Conservation (phyloP, 2,888 invertebrate species). For the Stenodera caucasica region DNA sequence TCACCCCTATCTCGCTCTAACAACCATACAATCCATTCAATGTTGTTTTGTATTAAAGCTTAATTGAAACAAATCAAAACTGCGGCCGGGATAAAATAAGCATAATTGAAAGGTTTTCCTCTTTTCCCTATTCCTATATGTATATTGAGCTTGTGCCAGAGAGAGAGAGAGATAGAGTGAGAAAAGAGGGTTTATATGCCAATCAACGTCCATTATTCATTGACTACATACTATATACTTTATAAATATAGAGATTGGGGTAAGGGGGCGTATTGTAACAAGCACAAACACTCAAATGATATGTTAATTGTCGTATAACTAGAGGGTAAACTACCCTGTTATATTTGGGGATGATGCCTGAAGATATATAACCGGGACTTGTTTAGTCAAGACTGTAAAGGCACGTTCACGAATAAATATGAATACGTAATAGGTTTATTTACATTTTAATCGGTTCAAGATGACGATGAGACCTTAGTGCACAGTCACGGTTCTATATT, state of each 20-base stretch:
- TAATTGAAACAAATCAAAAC: slow-evolving; percentile 44
- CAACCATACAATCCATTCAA: slow-evolving; percentile 17
- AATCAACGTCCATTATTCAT: slow-evolving; percentile 50
- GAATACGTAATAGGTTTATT: slow-evolving; percentile 49
- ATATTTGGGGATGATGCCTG: slow-evolving; percentile 38
- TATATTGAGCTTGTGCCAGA: too few relatives aligned
- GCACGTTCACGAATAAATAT: slow-evolving; percentile 52
- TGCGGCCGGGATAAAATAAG: slow-evolving; percentile 41
- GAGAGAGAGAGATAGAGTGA: background rate
- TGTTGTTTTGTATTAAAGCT: slow-evolving; percentile 40
- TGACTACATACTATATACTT: too few relatives aligned
- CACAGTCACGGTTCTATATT: slow-evolving; percentile 37
- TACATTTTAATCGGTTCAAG: slow-evolving; percentile 45
- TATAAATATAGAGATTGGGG: slow-evolving; percentile 39
- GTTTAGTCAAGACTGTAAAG: slow-evolving; percentile 47
- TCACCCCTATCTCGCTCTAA: background rate
- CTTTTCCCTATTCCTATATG: slow-evolving; percentile 21
- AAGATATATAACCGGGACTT: slow-evolving; percentile 46
- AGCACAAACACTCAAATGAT: slow-evolving; percentile 51
- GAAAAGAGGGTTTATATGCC: slow-evolving; percentile 37
- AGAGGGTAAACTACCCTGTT: slow-evolving; percentile 47
- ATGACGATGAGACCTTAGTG: slow-evolving; percentile 38
- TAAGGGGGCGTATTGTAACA: slow-evolving; percentile 39
- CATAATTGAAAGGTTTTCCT: slow-evolving; percentile 47
- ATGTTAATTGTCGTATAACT: slow-evolving; percentile 53